These are phyloP conservation scores for Netelia inedita DNA, from an alignment of 2,888 invertebrate genomes.

Conservation along the genomic window DNA sequence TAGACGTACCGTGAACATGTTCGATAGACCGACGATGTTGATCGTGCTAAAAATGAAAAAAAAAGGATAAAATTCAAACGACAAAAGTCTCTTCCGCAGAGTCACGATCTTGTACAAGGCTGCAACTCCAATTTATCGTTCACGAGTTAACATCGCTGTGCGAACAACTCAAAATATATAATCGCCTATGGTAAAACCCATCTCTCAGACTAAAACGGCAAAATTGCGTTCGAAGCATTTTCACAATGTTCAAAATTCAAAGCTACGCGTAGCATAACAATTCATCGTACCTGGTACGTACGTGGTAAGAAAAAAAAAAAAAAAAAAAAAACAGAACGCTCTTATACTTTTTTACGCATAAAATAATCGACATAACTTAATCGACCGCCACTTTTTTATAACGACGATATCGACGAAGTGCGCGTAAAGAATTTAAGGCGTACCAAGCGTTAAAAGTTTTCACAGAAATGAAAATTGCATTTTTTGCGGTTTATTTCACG, in stretches of 20 bases:
- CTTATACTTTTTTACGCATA: conserved; percentile 5
- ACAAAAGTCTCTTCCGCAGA: conserved; percentile 23
- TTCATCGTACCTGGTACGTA: conserved; percentile 43
- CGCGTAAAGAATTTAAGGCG: too few relatives aligned
- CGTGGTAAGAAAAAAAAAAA: conserved; percentile 20
- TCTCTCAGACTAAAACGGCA: conserved; percentile 14
- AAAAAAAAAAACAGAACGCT: conserved; percentile 6
- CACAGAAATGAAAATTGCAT: conserved; percentile 57
- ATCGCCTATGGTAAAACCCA: neutral
- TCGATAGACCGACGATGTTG: conserved; percentile 48
- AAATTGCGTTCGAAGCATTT: conserved; percentile 43
- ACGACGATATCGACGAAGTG: too few relatives aligned
- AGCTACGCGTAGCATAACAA: conserved; percentile 55
- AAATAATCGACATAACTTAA: conserved; percentile 44
- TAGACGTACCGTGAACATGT: conserved; percentile 55
- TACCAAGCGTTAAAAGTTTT: conserved; percentile 53
- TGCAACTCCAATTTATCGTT: conserved; percentile 13
- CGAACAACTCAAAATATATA: neutral
- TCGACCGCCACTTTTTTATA: conserved; percentile 10
- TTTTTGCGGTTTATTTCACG: conserved; percentile 80
- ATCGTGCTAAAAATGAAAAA: conserved; percentile 24
- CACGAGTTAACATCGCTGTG: neutral
- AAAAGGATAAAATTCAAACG: conserved; percentile 50
- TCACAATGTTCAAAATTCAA: conserved; percentile 49
- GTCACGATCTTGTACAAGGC: conserved; percentile 31